A percentile compares a stretch with the other conserved stretches of the same genome.
These are phyloP conservation scores for Falco concolor DNA, from an alignment of 2,797 vertebrate species.

Conservation along the genomic window DNA sequence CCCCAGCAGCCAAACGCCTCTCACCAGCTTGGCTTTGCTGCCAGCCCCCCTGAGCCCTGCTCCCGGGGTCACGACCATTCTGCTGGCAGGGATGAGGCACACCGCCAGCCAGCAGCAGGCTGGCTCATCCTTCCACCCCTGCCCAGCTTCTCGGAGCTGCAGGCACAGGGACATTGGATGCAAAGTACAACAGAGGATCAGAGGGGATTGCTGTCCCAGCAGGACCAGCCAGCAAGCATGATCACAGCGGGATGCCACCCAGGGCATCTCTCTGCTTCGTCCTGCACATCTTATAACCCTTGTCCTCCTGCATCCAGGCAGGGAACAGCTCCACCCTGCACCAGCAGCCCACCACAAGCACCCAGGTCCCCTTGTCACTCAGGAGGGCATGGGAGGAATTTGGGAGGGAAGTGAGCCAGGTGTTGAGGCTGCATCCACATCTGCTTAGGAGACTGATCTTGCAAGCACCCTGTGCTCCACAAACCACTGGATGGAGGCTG, in stretches of 20 bases:
- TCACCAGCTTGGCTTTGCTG: conserved; percentile 3
- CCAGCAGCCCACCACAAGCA: not conserved
- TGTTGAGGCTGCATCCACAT: not conserved
- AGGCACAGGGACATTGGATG: not conserved
- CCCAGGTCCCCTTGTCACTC: not conserved
- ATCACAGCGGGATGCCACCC: accelerated
- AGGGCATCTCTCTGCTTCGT: not conserved
- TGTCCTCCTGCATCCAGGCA: not conserved
- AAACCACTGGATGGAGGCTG: not conserved
- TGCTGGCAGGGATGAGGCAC: not conserved
- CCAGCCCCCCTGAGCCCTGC: not conserved
- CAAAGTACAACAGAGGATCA: not conserved
- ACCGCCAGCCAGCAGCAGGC: not conserved
- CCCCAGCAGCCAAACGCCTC: not conserved
- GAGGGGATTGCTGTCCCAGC: not conserved
- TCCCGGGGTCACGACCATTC: not conserved
- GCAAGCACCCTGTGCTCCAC: accelerated
- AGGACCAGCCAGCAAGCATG: not conserved
- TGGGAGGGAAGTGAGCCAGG: accelerated
- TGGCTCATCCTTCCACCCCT: not conserved
- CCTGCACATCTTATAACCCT: accelerated
- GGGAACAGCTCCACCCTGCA: not conserved
- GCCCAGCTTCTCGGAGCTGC: not conserved
- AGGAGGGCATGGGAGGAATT: not conserved
- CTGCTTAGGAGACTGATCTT: not conserved